These are phyloP conservation scores for Grammomys surdaster DNA, from an alignment of 2,113 vertebrate genomes.

Conservation along the genomic window DNA sequence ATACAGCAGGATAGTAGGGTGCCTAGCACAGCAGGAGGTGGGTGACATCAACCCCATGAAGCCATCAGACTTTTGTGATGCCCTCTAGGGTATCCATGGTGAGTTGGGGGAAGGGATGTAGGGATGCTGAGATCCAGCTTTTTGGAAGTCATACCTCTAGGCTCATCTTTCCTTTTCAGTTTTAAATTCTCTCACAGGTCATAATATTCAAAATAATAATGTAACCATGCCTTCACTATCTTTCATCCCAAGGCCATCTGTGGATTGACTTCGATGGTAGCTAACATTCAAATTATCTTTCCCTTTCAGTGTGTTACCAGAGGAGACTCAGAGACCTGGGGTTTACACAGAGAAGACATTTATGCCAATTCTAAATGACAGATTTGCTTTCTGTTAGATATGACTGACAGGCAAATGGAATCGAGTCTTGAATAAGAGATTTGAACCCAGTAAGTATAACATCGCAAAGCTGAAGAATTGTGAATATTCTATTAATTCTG, in stretches of 20 bases:
- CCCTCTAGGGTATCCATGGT: neutral
- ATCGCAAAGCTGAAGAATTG: neutral
- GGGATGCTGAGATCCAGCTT: neutral
- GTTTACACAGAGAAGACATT: neutral
- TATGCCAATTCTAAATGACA: neutral
- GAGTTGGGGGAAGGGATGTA: neutral
- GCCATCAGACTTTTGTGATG: neutral
- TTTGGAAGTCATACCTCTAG: neutral
- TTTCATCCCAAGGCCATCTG: neutral
- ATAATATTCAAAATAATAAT: neutral
- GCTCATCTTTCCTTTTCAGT: neutral
- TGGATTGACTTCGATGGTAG: neutral
- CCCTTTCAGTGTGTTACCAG: neutral
- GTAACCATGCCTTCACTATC: neutral
- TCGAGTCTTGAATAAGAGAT: neutral
- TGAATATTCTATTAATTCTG: neutral
- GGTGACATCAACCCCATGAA: neutral
- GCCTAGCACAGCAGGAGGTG: neutral
- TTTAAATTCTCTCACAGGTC: neutral
- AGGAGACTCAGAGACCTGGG: neutral
- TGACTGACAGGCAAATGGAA: neutral
- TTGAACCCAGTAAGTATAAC: neutral
- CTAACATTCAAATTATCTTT: neutral
- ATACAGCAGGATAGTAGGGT: neutral
- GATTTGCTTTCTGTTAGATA: neutral